Base-by-base conservation (phyloP, 2,888 invertebrate species). In the Limnephilus rhombicus region DNA sequence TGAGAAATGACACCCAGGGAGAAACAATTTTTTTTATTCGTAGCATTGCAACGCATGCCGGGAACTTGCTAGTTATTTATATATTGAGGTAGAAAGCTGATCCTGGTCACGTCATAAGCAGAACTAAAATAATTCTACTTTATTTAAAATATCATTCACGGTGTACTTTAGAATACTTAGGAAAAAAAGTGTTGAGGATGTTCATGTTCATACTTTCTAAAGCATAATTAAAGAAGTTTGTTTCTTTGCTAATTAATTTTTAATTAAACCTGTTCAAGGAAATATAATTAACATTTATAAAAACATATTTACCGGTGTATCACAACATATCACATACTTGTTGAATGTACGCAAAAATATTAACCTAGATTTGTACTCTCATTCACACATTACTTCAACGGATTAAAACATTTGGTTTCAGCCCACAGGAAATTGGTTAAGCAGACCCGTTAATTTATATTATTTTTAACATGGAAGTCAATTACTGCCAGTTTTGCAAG, bases 391-490 rank as follows among this genome's bases (percentile, higher is more conserved):
- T 53, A 53, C 53, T 87, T 87, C 37, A 41, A 53, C 49, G 31
- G 87, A 87, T 87, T 87, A 15, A 87, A 53, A 18, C 87, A 68
- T 87, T 87, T 87, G 24, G 15, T 80, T 41, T n/a, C 91, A 45
- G 91, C 93, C 93, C 90, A 93, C 93, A 93, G 93, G 93, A 93
- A 93, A 93, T 93, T 93, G 93, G 91, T 81, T 93, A 68, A 93
- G 92, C 88, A 45, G 49, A 89, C 41, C 41, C 29, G 80, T 85
- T 90, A 37, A 86, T 92, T 92, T 86, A 89, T 90, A 34, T 49
- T 86, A 45, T 82, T 89, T 80, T 41, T 41, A 29, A 81, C 80
- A 80, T n/a, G 53, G n/a, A 34, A 91, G 82, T 87, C 68, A 87
- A 87, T 53, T 34, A 53, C n/a, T 34, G 31, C 34, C 68, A 68